phyloP scores from a whole-genome alignment of 1,140 invertebrate genomes.

The Pogonomyrmex californicus region DNA sequence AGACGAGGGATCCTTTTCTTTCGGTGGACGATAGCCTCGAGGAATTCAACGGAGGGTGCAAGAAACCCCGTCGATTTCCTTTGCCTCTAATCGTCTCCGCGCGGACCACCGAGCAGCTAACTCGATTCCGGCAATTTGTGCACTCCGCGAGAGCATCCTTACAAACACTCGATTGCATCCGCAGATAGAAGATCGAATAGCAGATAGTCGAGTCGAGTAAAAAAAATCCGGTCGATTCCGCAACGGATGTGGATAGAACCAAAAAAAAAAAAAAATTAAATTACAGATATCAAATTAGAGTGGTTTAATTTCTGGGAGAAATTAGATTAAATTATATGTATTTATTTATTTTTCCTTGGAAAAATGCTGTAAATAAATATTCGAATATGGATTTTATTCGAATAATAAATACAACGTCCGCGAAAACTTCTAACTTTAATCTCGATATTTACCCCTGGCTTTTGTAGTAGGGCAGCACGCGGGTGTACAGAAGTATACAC shows the following conservation, averaged over 20 bases:
- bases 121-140: constrained; percentile 66
- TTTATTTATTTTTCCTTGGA: background rate
- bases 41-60: constrained; percentile 41
- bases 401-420: background rate
- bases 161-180: constrained; percentile 35
- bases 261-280: no score
- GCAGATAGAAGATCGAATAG: background rate
- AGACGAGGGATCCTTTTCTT: constrained; percentile 67
- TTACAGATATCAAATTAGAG: background rate
- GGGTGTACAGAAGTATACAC: background rate
- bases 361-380: background rate
- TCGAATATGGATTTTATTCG: background rate
- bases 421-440: background rate
- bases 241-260: background rate
- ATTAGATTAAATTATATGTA: background rate
- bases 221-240: background rate
- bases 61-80: constrained; percentile 50
- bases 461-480: background rate
- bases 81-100: constrained; percentile 33
- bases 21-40: constrained; percentile 46
- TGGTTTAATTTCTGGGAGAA: background rate
- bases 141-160: constrained; percentile 45
- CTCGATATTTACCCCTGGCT: background rate
- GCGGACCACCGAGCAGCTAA: constrained; percentile 46
- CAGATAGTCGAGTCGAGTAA: background rate